phyloP scores from a whole-genome alignment of 2,888 invertebrate species.

The Gymnosoma rotundatum region DNA sequence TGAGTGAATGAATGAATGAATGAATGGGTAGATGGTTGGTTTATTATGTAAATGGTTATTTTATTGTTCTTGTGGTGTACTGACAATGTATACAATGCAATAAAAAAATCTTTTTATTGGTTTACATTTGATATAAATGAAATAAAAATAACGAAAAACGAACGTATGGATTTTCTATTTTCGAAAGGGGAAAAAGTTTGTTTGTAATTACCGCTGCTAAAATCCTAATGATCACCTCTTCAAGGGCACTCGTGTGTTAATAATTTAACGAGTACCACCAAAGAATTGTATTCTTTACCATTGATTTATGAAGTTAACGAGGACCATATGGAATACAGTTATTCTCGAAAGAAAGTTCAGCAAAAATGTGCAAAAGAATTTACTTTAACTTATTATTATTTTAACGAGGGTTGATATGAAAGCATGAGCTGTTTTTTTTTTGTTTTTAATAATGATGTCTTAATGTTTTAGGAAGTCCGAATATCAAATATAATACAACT shows the following conservation, averaged over 20 bases:
- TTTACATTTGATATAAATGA: conserved; percentile 27
- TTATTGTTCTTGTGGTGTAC: conserved; percentile 64
- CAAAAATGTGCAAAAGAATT: conserved; percentile 44
- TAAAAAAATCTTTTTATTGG: conserved; percentile 48
- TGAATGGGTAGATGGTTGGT: conserved; percentile 36
- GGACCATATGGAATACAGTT: conserved; percentile 2
- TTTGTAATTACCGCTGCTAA: conserved; percentile 50
- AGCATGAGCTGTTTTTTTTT: neutral
- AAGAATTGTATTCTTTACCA: conserved; percentile 25
- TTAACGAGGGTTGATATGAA: conserved; percentile 11
- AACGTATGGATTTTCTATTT: neutral
- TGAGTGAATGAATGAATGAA: conserved; percentile 17
- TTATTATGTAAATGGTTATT: conserved; percentile 67
- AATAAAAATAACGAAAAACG: neutral
- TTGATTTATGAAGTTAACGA: neutral
- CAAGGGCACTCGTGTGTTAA: conserved; percentile 78
- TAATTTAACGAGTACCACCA: conserved; percentile 68
- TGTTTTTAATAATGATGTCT: neutral
- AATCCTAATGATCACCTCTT: conserved; percentile 80
- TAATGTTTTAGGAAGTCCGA: too few relatives aligned
- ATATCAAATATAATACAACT: too few relatives aligned
- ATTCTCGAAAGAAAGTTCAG: neutral
- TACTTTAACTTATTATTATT: conserved; percentile 10
- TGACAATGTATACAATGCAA: conserved; percentile 58
- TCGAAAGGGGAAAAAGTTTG: conserved; percentile 34